Conservation (phyloP, 2,797 vertebrate species). For the Gymnodraco acuticeps region DNA sequence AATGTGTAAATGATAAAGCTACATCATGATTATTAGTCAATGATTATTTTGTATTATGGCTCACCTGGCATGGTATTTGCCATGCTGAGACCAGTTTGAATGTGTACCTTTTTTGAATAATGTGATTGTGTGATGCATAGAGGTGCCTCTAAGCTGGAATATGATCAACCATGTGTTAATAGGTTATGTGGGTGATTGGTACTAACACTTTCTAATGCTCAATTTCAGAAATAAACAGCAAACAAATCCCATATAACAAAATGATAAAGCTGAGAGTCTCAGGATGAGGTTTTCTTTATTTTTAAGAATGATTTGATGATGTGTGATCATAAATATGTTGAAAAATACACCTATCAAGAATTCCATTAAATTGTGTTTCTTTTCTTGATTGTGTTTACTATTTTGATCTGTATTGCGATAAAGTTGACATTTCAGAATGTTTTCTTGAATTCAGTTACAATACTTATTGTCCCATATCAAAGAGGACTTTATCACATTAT, state of each 20-base stretch:
- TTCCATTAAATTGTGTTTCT: neutral
- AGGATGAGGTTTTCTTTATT: too few species aligned
- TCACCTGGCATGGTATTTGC: neutral
- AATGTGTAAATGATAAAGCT: neutral
- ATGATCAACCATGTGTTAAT: neutral
- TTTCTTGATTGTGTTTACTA: neutral
- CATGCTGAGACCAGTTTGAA: neutral
- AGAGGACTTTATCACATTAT: neutral
- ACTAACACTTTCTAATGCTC: neutral
- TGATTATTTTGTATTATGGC: conserved; percentile 25
- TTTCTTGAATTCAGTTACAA: neutral
- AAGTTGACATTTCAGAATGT: neutral
- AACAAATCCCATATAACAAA: neutral
- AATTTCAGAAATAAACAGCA: neutral
- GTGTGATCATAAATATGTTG: too few species aligned
- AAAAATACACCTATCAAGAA: neutral
- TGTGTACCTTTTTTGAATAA: conserved; percentile 10
- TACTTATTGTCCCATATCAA: neutral
- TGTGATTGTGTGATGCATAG: neutral
- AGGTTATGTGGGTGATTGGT: neutral
- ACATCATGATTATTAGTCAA: neutral
- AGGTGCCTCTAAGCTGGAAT: neutral
- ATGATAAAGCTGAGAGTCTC: neutral
- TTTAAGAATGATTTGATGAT: too few species aligned
- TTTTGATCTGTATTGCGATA: neutral